Evolutionary conservation across 1,140 invertebrate species (phyloP), one percentile per base, ranked within the genome.

Genomic region (Trachelipus rathkii): DNA sequence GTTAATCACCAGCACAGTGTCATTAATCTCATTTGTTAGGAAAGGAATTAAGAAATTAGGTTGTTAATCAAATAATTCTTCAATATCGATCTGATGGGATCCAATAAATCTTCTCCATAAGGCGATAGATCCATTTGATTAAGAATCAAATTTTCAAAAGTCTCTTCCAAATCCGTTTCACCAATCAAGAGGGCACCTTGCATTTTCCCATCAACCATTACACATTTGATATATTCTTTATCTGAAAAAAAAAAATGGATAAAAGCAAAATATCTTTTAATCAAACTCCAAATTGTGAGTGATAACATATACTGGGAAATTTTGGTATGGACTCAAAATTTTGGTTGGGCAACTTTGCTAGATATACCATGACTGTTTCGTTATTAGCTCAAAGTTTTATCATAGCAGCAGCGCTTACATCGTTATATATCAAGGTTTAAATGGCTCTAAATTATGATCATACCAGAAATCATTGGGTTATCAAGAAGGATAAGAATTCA

Each of bases 11-110:
- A n/a, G n/a, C n/a, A n/a, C n/a, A n/a, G n/a, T n/a, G n/a, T n/a
- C n/a, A n/a, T n/a, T n/a, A n/a, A n/a, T n/a, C 6, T 33, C 33
- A 33, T 33, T 33, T 33, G 33, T 33, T 33, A 33, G 33, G 6
- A 33, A 33, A 33, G 33, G 33, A n/a, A 6, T 33, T 33, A 6
- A 33, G 33, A 33, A 33, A 33, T n/a, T n/a, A 33, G 33, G 1
- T 33, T 33, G 33, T 60, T 19, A 60, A 60, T 60, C 50, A 8
- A 99, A 99, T 87, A 97, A 99, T 88, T 99, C 97, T 85, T 98
- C 96, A 83, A 99, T 95, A 85, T 99, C 96, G 83, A 99, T n/a
- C 92, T 85, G 94, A 88, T 21, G 96, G 96, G 95, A 88, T 99
- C 92, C 6, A 99, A 87, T 78, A 99, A 90, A 85, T 98, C 91